phyloP scores from a whole-genome alignment of 2,797 vertebrate species.

The Streptopelia turtur region DNA sequence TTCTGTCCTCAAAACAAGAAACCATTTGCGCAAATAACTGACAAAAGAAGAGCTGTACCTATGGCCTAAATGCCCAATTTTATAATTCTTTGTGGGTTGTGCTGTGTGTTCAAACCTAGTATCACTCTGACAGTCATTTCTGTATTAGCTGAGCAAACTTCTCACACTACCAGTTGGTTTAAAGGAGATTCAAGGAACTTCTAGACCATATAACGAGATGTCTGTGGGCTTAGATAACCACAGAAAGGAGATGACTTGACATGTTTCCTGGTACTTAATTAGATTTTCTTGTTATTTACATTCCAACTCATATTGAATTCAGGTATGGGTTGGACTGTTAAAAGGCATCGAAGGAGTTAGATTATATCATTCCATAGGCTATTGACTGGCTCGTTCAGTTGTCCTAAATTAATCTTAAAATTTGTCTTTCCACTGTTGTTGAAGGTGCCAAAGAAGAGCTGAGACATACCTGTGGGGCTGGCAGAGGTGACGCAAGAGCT shows the following conservation, averaged over 20 bases:
- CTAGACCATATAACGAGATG: neutral
- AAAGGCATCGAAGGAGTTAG: neutral
- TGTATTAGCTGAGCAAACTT: neutral
- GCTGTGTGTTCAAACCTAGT: neutral
- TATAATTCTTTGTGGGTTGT: neutral
- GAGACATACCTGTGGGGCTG: neutral
- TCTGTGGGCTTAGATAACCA: neutral
- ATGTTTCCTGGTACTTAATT: neutral
- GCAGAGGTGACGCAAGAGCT: neutral
- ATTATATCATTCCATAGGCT: neutral
- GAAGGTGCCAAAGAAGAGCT: neutral
- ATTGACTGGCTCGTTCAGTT: neutral
- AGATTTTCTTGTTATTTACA: neutral
- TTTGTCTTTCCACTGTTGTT: neutral
- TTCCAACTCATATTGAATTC: neutral
- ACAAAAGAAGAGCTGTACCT: neutral
- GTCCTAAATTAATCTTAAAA: neutral
- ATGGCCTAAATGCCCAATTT: neutral
- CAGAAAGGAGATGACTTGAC: neutral
- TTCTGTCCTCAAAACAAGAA: neutral
- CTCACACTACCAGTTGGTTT: neutral
- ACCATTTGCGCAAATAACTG: neutral
- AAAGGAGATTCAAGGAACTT: neutral
- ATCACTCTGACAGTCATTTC: neutral
- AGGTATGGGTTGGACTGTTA: neutral